Evolutionary conservation across 2,888 invertebrate species (phyloP).

Genomic region (Antitype chi): DNA sequence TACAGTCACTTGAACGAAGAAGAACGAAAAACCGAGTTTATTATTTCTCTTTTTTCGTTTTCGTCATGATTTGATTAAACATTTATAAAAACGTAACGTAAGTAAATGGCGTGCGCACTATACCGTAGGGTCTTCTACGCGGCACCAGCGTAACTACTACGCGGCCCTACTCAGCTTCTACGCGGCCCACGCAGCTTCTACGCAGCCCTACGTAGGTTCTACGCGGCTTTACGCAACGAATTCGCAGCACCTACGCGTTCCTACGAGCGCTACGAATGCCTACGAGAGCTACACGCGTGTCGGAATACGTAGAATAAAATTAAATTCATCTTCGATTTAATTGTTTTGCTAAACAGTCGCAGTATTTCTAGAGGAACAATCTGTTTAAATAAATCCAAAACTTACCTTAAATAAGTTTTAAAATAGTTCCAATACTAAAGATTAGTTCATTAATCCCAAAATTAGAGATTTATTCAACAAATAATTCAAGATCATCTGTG

Average conservation of each 20-base stretch:
- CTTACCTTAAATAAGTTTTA: background rate
- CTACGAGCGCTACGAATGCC: background rate
- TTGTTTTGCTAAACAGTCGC: background rate
- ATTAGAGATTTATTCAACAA: background rate
- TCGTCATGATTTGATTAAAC: background rate
- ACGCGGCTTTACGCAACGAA: background rate
- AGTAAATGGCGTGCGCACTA: background rate
- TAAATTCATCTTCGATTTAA: background rate
- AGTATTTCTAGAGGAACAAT: background rate
- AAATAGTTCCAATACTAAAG: background rate
- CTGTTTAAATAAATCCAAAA: background rate
- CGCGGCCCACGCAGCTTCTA: background rate
- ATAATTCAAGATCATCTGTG: background rate
- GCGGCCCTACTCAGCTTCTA: background rate
- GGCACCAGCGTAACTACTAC: background rate
- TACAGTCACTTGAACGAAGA: background rate
- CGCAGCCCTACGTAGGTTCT: background rate
- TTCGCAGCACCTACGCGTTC: conserved; percentile 5
- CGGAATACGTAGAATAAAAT: background rate
- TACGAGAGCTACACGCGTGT: conserved; percentile 2
- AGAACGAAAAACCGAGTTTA: no score
- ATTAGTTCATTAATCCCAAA: background rate
- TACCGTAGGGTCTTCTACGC: background rate
- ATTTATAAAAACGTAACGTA: background rate
- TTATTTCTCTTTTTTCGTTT: background rate